phyloP scores from a whole-genome alignment of 2,113 vertebrate genomes.

The Charadrius vociferus region DNA sequence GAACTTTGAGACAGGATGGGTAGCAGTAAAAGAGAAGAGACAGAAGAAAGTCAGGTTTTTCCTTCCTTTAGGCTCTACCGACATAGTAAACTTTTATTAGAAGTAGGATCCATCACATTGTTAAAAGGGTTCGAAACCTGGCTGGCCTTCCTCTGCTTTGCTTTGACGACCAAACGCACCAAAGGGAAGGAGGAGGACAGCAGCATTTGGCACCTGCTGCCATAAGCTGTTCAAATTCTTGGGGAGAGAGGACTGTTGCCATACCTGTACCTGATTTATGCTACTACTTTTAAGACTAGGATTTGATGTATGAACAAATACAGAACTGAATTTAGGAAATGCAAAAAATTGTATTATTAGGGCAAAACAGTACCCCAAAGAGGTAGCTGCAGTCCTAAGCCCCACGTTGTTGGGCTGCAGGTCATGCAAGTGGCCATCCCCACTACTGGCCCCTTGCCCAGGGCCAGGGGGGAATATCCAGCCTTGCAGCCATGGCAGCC shows the following conservation, averaged over 20 bases:
- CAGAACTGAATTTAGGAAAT: neutral
- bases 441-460: neutral
- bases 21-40: neutral
- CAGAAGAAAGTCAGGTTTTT: neutral
- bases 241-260: neutral
- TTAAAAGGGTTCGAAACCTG: neutral
- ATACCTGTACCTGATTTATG: neutral
- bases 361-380: neutral
- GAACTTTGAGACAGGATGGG: neutral
- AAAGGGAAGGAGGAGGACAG: neutral
- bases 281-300: neutral
- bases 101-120: neutral
- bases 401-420: rapidly evolving
- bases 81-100: neutral
- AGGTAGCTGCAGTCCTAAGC: neutral
- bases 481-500: rapidly evolving
- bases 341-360: neutral
- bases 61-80: neutral
- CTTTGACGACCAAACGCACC: neutral
- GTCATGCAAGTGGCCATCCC: rapidly evolving
- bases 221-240: neutral
- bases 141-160: neutral
- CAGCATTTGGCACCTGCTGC: neutral
- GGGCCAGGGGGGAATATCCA: rapidly evolving
- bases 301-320: neutral